phyloP scores from a whole-genome alignment of 2,888 invertebrate species.

The Netelia fuscicornis region DNA sequence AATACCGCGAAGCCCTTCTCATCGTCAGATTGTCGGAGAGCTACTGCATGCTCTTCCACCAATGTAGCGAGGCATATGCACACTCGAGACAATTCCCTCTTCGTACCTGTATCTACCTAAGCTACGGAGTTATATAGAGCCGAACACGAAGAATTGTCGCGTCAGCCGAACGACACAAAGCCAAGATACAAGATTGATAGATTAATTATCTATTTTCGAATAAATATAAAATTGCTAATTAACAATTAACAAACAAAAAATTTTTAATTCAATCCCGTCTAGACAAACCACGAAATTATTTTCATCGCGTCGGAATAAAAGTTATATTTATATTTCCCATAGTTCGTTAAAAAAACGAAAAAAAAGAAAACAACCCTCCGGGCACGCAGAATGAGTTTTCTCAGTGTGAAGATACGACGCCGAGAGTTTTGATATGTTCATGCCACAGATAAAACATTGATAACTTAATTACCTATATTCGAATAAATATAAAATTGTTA shows the following conservation, averaged over 20 bases:
- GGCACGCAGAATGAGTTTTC: neutral
- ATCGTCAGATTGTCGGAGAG: constrained; percentile 73
- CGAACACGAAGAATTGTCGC: constrained; percentile 16
- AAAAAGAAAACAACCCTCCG: neutral
- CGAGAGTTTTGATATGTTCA: too few relatives aligned
- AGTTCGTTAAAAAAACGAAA: too few relatives aligned
- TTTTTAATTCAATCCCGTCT: too few relatives aligned
- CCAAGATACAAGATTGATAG: constrained; percentile 49
- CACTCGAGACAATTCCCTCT: constrained; percentile 13
- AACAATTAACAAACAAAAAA: neutral
- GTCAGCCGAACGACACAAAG: constrained; percentile 37
- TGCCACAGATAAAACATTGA: too few relatives aligned
- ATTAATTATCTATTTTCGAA: neutral
- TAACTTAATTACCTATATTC: too few relatives aligned
- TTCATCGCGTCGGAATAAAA: neutral
- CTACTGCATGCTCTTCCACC: constrained; percentile 42
- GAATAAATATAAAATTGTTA: too few relatives aligned
- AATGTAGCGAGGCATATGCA: constrained; percentile 47
- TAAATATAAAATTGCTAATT: neutral
- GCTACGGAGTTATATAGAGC: neutral
- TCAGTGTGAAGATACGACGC: neutral
- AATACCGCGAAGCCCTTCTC: constrained; percentile 82
- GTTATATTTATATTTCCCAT: neutral
- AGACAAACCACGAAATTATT: neutral
- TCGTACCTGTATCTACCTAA: neutral